A percentile compares a stretch with the other conserved stretches of the same genome.
phyloP scores from a whole-genome alignment of 1,140 invertebrate genomes.

The Papilio xuthus region DNA sequence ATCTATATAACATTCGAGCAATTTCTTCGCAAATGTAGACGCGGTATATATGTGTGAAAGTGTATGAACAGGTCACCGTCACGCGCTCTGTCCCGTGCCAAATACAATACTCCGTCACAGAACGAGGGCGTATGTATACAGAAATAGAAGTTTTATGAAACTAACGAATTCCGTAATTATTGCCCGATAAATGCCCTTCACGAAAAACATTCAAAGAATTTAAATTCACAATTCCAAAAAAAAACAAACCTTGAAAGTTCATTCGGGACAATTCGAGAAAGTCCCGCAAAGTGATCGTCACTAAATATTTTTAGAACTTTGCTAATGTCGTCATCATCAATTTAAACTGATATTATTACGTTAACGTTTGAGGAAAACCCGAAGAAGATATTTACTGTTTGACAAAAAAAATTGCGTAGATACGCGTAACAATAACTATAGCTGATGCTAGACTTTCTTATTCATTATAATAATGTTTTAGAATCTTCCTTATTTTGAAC shows the following conservation, averaged over 20 bases:
- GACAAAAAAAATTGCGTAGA: neutral
- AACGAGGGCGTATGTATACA: constrained; percentile 44
- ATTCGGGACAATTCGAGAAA: neutral
- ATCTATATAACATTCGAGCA: neutral
- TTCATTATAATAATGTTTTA: too few relatives aligned
- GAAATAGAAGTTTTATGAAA: constrained; percentile 46
- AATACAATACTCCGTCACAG: constrained; percentile 54
- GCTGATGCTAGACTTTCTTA: too few relatives aligned
- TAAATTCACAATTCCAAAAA: neutral
- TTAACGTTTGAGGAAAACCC: neutral
- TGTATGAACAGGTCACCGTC: constrained; percentile 48
- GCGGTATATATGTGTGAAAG: constrained; percentile 41
- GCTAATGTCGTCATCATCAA: neutral
- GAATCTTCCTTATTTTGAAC: too few relatives aligned
- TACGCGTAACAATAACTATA: neutral
- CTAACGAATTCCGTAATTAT: constrained; percentile 23
- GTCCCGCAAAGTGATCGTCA: neutral
- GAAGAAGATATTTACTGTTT: neutral
- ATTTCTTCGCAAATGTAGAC: constrained; percentile 19
- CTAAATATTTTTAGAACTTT: neutral
- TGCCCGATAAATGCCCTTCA: constrained; percentile 15
- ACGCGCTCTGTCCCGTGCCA: constrained; percentile 53
- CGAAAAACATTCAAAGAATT: neutral
- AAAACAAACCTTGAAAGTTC: neutral
- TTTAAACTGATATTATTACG: neutral